phyloP scores from a whole-genome alignment of 2,888 invertebrate species.

The Eremobia ochroleuca region DNA sequence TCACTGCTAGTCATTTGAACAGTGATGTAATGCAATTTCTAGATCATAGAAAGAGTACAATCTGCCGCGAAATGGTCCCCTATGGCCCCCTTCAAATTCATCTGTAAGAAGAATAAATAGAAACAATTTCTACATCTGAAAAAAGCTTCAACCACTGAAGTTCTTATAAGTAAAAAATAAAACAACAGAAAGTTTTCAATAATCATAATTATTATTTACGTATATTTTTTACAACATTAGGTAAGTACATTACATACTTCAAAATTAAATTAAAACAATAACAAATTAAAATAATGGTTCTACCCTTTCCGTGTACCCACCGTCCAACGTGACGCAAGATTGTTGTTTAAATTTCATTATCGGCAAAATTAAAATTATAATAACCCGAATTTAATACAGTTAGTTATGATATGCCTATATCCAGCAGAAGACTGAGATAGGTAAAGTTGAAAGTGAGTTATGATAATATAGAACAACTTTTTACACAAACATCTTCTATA shows the following conservation, averaged over 20 bases:
- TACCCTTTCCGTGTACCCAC: background rate
- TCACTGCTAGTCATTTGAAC: slow-evolving; percentile 82
- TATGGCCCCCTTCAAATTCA: slow-evolving; percentile 50
- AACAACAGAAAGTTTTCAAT: background rate
- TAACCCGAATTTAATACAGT: background rate
- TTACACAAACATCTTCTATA: background rate
- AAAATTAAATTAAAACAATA: background rate
- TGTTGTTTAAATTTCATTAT: no score
- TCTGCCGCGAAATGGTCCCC: slow-evolving; percentile 65
- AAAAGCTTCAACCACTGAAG: background rate
- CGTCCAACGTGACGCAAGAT: background rate
- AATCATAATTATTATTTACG: background rate
- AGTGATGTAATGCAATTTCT: slow-evolving; percentile 85
- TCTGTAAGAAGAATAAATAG: slow-evolving; percentile 70
- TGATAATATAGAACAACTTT: background rate
- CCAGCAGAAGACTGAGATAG: no score
- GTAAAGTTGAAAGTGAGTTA: background rate
- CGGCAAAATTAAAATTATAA: background rate
- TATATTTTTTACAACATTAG: slow-evolving; percentile 4
- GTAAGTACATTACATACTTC: background rate
- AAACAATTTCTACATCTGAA: slow-evolving; percentile 21
- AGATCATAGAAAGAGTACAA: slow-evolving; percentile 85
- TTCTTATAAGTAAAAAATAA: background rate
- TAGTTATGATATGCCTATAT: background rate
- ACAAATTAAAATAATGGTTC: slow-evolving; percentile 22